Percentiles rank a stretch among this genome's conserved stretches.
Conservation (phyloP, 2,113 vertebrate species). For the Suncus etruscus region DNA sequence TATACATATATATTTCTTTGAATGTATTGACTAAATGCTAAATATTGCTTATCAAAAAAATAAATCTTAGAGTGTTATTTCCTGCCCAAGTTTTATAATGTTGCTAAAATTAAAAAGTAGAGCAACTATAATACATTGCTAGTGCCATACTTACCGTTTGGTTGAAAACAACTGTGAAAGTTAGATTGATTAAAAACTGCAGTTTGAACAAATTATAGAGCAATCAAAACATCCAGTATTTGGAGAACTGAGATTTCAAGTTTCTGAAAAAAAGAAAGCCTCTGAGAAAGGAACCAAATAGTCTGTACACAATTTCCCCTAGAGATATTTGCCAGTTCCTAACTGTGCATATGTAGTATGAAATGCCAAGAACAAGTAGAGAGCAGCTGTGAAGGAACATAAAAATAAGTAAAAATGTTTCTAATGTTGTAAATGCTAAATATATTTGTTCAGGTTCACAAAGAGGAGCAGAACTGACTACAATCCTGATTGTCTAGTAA, state of each 20-base stretch:
- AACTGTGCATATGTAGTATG: background rate
- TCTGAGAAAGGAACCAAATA: background rate
- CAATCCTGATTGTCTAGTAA: background rate
- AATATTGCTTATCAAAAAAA: background rate
- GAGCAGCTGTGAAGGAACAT: background rate
- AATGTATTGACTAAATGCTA: background rate
- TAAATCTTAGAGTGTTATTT: background rate
- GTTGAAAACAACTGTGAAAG: slow-evolving; percentile 6
- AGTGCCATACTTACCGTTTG: background rate
- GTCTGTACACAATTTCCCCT: background rate
- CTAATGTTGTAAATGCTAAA: slow-evolving; percentile 11
- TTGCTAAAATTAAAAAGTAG: background rate
- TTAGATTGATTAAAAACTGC: background rate
- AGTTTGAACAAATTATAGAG: background rate
- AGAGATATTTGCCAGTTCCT: background rate
- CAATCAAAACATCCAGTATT: background rate
- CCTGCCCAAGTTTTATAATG: background rate
- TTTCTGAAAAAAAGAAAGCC: background rate
- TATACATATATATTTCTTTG: background rate
- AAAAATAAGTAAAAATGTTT: slow-evolving; percentile 36
- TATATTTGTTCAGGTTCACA: background rate
- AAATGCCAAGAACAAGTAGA: slow-evolving; percentile 23
- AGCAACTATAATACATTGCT: background rate
- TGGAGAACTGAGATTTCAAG: background rate
- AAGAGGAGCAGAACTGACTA: background rate